Base-by-base conservation (phyloP, 2,113 vertebrate genomes). In the Lophura nycthemera region DNA sequence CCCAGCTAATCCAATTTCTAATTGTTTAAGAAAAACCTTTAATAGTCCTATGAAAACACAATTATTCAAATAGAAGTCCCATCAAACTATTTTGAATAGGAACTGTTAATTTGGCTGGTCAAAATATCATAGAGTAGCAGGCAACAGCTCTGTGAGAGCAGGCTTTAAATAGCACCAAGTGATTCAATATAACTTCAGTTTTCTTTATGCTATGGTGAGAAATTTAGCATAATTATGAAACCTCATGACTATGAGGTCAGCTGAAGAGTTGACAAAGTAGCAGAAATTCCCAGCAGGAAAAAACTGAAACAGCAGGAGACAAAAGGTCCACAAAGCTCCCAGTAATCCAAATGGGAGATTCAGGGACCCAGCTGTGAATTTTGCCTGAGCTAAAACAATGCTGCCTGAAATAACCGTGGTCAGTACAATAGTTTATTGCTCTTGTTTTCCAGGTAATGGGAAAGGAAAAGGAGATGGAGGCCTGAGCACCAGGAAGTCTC, bases 371-470 rank as follows among this genome's bases (percentile, higher is more conserved):
- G 56, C 88, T 86, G 92, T 70, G 95, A 86, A 43, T 94, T 92
- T 66, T 94, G 91, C 80, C 72, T 66, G 76, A 86, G 61, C 40
- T 69, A 65, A 88, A 95, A 91, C 93, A 95, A 94, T 94, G 88
- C 86, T 60, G 90, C 95, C 80, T 86, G 94, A 94, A 92, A 93
- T 95, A 96, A 83, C 76, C 3, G 4, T 1, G 7, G 21, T 81
- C 14, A 79, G 59, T 50, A 95, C 94, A 96, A 95, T 91, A 70
- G 91, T 17, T 75, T 8, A 61, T 86, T 83, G 75, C 93, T 94
- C 85, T 95, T 80, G 69, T 54, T 83, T 66, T 92, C 73, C 93
- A 97, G 94, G 93, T 95, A 92, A 75, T 27, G 86, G 92, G 93
- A 94, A 54, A 95, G 93, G 93, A 93, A 97, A 90, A 77, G 83